phyloP scores from a whole-genome alignment of 1,140 invertebrate genomes.

The Colletes gigas region DNA sequence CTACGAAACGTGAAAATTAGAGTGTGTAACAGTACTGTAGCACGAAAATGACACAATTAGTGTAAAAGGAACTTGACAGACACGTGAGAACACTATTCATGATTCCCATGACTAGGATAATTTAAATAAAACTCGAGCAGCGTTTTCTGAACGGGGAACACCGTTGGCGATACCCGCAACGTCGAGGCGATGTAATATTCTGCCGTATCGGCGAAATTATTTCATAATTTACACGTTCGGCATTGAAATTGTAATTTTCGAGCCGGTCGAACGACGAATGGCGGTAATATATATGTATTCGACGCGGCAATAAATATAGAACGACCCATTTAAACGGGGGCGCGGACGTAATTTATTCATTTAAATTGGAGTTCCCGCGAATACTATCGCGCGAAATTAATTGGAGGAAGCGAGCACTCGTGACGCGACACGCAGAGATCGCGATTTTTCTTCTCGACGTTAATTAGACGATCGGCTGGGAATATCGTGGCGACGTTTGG shows the following conservation, averaged over 20 bases:
- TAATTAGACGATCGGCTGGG: slow-evolving; percentile 20
- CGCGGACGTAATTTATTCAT: slow-evolving; percentile 66
- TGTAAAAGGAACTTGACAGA: too few relatives aligned
- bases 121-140: too few relatives aligned
- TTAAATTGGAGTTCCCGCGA: slow-evolving; percentile 60
- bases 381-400: slow-evolving; percentile 57
- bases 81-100: too few relatives aligned
- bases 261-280: slow-evolving; percentile 35
- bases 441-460: not conserved
- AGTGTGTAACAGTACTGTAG: too few relatives aligned
- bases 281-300: slow-evolving; percentile 61
- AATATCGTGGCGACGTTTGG: not conserved
- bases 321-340: slow-evolving; percentile 56
- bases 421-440: not conserved
- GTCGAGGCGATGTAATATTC: slow-evolving; percentile 47
- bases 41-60: too few relatives aligned
- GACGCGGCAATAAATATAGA: slow-evolving; percentile 60
- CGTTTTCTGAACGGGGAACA: not conserved
- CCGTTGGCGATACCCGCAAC: not conserved
- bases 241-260: slow-evolving; percentile 64
- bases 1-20: too few relatives aligned
- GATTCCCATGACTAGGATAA: too few relatives aligned
- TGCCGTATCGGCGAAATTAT: slow-evolving; percentile 48
- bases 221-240: slow-evolving; percentile 61
- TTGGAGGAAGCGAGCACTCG: slow-evolving; percentile 45